Base-by-base conservation (phyloP, 2,113 vertebrate genomes). In the Atrichornis clamosus region DNA sequence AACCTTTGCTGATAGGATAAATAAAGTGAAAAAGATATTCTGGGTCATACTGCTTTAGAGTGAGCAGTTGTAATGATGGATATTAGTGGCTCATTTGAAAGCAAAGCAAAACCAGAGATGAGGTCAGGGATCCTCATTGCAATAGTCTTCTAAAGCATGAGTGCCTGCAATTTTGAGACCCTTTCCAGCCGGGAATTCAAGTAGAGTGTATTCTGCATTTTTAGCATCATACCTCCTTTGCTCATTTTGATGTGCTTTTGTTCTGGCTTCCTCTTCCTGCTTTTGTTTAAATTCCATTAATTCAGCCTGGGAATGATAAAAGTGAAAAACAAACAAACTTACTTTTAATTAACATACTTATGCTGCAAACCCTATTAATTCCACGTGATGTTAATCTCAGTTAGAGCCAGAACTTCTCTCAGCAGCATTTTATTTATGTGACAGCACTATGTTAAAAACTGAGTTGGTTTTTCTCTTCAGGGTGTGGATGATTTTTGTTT, bases 181-280 rank as follows among this genome's bases (percentile, higher is more conserved):
- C 7, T 70, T 93, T 93, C 42, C 50, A 89, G 47, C 47, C 2
- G 41, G 22, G 39, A 89, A 90, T 87, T 86, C 19, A 72, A 80
- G 58, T 95, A 18, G 50, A 87, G 22, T 70, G 33, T 72, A 32
- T 73, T 53, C 72, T 93, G 35, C 12, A 47, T 63, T 78, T 87
- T 84, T 91, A 93, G 65, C 59, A 86, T 95, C 87, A 42, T 98
- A 99, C 98, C 98, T 98, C 58, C 74, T 97, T 75, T 98, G 98
- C 47, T 98, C 98, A 7, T 83, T 94, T 95, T 97, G 96, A 49
- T 81, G 94, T 33, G 79, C 95, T 97, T 68, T 95, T 89, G 52
- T 90, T 90, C 97, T 98, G 90, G 82, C 93, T 95, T 97, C 92
- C 39, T 97, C 97, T 80, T 98, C 79, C 65, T 97, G 93, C 69